Percentiles rank a stretch among this genome's conserved stretches.
Evolutionary conservation across 2,888 invertebrate genomes (phyloP).

Genomic region (Ecliptopera silaceata): DNA sequence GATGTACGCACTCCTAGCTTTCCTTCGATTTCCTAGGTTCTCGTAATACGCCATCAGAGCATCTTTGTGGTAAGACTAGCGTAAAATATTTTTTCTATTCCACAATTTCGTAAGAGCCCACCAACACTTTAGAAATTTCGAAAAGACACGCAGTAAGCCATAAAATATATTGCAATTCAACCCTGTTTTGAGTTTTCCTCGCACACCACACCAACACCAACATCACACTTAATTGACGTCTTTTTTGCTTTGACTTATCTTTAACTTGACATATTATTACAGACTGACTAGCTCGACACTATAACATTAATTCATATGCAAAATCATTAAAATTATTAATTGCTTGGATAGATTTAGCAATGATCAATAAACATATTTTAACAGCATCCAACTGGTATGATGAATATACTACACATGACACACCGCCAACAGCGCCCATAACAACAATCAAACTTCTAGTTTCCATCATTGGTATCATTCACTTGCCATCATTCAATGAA

Average conservation of each 20-base stretch:
- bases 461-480: too few relatives aligned
- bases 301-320: too few relatives aligned
- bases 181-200: constrained; percentile 51
- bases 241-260: too few relatives aligned
- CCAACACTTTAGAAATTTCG: constrained; percentile 42
- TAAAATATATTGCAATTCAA: constrained; percentile 53
- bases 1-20: constrained; percentile 60
- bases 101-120: constrained; percentile 35
- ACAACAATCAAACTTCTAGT: too few relatives aligned
- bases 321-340: too few relatives aligned
- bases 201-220: constrained; percentile 46
- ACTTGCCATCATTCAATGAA: too few relatives aligned
- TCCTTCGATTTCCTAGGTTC: constrained; percentile 77
- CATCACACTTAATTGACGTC: neutral
- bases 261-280: neutral
- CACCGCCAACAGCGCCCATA: too few relatives aligned
- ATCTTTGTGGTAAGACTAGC: constrained; percentile 52
- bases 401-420: too few relatives aligned
- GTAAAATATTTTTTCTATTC: constrained; percentile 28
- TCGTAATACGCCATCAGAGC: constrained; percentile 77
- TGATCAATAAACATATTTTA: too few relatives aligned
- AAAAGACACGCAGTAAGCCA: constrained; percentile 43
- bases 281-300: neutral
- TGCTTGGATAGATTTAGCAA: too few relatives aligned
- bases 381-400: too few relatives aligned